Percentiles rank a stretch among this genome's conserved stretches.
Conservation (phyloP, 2,113 vertebrate species). For the Rhea pennata region DNA sequence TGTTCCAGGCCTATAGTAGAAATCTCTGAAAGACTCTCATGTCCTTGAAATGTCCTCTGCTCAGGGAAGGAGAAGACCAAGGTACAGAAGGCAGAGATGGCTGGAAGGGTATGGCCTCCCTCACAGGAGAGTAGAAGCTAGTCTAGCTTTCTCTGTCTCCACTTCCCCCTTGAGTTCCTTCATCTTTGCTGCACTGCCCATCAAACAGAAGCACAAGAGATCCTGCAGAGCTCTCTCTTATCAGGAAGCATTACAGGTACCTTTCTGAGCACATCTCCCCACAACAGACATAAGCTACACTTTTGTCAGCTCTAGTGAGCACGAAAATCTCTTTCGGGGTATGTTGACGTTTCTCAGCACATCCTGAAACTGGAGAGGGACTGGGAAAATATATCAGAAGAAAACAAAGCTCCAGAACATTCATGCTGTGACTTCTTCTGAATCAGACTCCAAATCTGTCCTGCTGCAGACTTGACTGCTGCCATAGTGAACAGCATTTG, state of each 20-base stretch:
- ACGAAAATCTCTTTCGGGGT: background rate
- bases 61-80: rapidly evolving
- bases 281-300: background rate
- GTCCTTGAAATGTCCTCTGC: background rate
- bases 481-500: background rate
- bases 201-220: background rate
- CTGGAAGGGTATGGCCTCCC: background rate
- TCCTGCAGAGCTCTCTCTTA: background rate
- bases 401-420: background rate
- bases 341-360: background rate
- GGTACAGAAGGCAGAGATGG: background rate
- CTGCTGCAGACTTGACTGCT: background rate
- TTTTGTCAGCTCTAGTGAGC: background rate
- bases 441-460: background rate
- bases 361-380: background rate
- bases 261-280: background rate
- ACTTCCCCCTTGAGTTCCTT: background rate
- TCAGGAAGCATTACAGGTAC: background rate
- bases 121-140: background rate
- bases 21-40: background rate
- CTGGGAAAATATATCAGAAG: background rate
- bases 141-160: background rate
- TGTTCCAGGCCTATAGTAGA: background rate
- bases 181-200: background rate
- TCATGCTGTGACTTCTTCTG: background rate